phyloP scores from a whole-genome alignment of 2,113 vertebrate species.

The Tautogolabrus adspersus region DNA sequence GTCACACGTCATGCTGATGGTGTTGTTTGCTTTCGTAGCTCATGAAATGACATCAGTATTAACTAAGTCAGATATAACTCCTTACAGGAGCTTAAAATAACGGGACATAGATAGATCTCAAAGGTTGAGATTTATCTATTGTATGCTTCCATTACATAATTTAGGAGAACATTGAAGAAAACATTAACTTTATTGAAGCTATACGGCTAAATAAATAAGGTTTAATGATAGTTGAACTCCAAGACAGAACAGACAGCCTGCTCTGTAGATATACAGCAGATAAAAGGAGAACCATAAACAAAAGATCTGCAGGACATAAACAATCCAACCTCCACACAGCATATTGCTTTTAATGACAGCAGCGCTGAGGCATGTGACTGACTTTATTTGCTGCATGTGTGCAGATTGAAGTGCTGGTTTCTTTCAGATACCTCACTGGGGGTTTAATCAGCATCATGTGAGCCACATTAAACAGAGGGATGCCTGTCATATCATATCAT shows the following conservation, averaged over 20 bases:
- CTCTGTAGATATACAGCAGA: constrained; percentile 2
- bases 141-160: neutral
- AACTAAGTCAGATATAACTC: too few species aligned
- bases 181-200: neutral
- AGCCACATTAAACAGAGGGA: neutral
- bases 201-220: too few species aligned
- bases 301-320: neutral
- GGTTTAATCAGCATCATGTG: constrained; percentile 48
- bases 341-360: too few species aligned
- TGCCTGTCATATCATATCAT: constrained; percentile 21
- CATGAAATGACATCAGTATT: too few species aligned
- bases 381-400: constrained; percentile 14
- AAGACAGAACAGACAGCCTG: neutral
- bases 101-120: too few species aligned
- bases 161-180: neutral
- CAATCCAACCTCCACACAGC: neutral
- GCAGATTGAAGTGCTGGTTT: too few species aligned
- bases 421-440: neutral
- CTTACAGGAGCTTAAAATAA: too few species aligned
- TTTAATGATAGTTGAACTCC: neutral
- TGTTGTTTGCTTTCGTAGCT: too few species aligned
- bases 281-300: constrained; percentile 6
- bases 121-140: too few species aligned
- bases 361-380: constrained; percentile 3
- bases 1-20: too few species aligned